Evolutionary conservation across 1,140 invertebrate species (phyloP), one percentile per base, ranked within the genome.

Genomic region (Procambarus virginalis): DNA sequence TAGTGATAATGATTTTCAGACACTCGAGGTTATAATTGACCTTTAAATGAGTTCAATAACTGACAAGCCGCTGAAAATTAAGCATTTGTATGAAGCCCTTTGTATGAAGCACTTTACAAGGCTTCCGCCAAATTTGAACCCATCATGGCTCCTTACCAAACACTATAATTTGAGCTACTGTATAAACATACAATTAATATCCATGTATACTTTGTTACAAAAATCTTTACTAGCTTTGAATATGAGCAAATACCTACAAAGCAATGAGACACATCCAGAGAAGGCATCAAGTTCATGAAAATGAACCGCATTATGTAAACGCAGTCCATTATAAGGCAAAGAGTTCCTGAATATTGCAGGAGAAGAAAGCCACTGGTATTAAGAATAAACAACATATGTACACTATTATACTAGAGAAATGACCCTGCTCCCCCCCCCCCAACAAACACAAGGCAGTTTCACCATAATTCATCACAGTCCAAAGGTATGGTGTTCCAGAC

Each of bases 311-410:
- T 58, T 17, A 84, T n/a, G 22, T 4, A 14, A 46, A 73, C 34
- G 45, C 68, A 84, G 64, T 64, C 48, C 82, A 75, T 84, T 22
- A 73, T 84, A 84, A 84, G 82, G 82, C 82, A 84, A 84, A 70
- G 46, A 84, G 68, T 73, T 84, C 82, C 82, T 84, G 82, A 84
- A 84, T 75, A 84, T 51, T 84, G 70, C 82, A 84, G 73, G 82
- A 84, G 68, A 84, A 73, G 51, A 75, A 73, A 75, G 49, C 48
- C 68, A 75, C 48, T 84, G 68, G n/a, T 68, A 84, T 84, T 75
- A 84, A 48, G 68, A 84, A 48, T 75, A 76, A 48, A 10, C 46
- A 75, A 84, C 64, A 84, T 76, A 84, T 76, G 55, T 84, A 84
- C 70, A 84, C 20, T 12, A 49, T 17, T 58, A 48, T 51, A 84